Conservation (phyloP, 1,140 invertebrate genomes). For the Diachasma alloeum region DNA sequence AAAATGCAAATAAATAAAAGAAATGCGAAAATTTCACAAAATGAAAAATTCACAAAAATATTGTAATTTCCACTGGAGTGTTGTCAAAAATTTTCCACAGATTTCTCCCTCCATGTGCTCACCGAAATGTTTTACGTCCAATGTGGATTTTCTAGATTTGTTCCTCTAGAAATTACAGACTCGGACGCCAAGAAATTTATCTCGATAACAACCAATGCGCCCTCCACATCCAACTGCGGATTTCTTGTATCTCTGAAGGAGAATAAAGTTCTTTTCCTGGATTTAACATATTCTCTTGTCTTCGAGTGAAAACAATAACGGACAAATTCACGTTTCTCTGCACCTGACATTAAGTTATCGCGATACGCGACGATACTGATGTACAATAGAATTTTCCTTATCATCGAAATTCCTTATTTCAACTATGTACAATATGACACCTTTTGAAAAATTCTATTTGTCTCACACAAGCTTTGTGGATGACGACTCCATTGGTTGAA, state of each 20-base stretch:
- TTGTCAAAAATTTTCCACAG: too few species aligned
- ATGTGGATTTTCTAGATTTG: too few species aligned
- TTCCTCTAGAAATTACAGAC: not conserved
- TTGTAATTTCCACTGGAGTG: too few species aligned
- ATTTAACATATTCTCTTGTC: not conserved
- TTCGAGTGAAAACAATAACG: not conserved
- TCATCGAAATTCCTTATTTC: slow-evolving; percentile 47
- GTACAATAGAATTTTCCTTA: slow-evolving; percentile 32
- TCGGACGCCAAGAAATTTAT: not conserved
- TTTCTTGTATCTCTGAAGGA: not conserved
- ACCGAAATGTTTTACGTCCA: too few species aligned
- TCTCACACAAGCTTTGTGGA: not conserved
- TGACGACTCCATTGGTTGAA: not conserved
- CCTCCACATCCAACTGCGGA: not conserved
- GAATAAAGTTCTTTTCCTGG: not conserved
- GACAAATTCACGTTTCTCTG: not conserved
- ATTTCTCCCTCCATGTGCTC: too few species aligned
- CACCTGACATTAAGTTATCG: slow-evolving; percentile 13
- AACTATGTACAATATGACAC: slow-evolving; percentile 55
- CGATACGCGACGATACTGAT: slow-evolving; percentile 22
- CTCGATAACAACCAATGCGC: not conserved
- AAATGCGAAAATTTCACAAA: too few species aligned
- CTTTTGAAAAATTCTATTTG: not conserved
- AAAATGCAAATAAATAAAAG: too few species aligned
- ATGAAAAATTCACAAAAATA: too few species aligned